Evolutionary conservation across 2,113 vertebrate genomes (phyloP).

Genomic region (zebrafish (Danio rerio)): GRCz12tu NC_133182.1:24326001-24326500

Average conservation of each 20-base stretch:
- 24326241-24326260: constrained; percentile 84
- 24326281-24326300: constrained; percentile 86
- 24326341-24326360: constrained; percentile 85
- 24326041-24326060: constrained; percentile 75
- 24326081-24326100: constrained; percentile 81
- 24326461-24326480: constrained; percentile 85
- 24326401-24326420: constrained; percentile 75
- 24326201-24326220: constrained; percentile 90
- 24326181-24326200: constrained; percentile 80
- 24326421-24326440: constrained; percentile 80
- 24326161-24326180: constrained; percentile 86
- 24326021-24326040: constrained; percentile 76
- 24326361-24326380: constrained; percentile 81
- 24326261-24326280: constrained; percentile 86
- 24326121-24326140: constrained; percentile 73
- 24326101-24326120: constrained; percentile 84
- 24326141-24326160: constrained; percentile 84
- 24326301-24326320: constrained; percentile 82
- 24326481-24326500: constrained; percentile 83
- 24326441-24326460: constrained; percentile 85
- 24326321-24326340: constrained; percentile 87
- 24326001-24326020: constrained; percentile 76
- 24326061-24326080: constrained; percentile 80
- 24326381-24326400: constrained; percentile 82
- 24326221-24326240: constrained; percentile 88